A percentile compares a stretch with the other conserved stretches of the same genome.
These are phyloP conservation scores for Tamandua tetradactyla DNA, from an alignment of 2,797 vertebrate species.

Conservation along the genomic window DNA sequence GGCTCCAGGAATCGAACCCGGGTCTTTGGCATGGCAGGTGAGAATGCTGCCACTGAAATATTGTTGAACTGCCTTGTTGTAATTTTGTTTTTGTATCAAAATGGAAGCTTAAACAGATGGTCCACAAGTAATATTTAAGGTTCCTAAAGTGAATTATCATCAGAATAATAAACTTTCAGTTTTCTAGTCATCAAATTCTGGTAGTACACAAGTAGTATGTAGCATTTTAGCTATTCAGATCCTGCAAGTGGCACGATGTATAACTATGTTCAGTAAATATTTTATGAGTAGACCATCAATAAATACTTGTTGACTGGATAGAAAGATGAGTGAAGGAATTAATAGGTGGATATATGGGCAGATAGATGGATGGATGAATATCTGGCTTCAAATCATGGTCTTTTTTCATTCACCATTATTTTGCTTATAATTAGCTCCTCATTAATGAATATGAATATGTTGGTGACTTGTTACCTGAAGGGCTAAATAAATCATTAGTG, in stretches of 20 bases:
- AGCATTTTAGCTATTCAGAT: background rate
- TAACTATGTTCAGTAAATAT: background rate
- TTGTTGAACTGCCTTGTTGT: no score
- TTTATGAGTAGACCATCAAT: background rate
- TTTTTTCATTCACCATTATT: background rate
- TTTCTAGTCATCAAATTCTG: background rate
- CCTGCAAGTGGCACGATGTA: background rate
- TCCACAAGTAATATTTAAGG: background rate
- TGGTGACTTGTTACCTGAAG: background rate
- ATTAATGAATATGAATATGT: slow-evolving; percentile 6
- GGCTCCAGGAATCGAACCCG: no score
- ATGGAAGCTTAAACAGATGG: background rate
- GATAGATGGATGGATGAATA: background rate
- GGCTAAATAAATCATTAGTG: slow-evolving; percentile 41
- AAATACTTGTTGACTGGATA: background rate
- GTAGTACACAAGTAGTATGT: background rate
- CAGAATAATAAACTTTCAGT: slow-evolving; percentile 19
- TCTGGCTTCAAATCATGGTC: background rate
- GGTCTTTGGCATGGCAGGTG: no score
- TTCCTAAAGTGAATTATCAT: background rate
- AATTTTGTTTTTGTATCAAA: slow-evolving; percentile 19
- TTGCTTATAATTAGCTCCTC: slow-evolving; percentile 29
- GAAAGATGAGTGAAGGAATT: background rate
- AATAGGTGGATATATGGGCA: background rate
- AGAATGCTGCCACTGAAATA: no score